phyloP scores from a whole-genome alignment of 2,888 invertebrate genomes.

The Hemithea aestivaria region DNA sequence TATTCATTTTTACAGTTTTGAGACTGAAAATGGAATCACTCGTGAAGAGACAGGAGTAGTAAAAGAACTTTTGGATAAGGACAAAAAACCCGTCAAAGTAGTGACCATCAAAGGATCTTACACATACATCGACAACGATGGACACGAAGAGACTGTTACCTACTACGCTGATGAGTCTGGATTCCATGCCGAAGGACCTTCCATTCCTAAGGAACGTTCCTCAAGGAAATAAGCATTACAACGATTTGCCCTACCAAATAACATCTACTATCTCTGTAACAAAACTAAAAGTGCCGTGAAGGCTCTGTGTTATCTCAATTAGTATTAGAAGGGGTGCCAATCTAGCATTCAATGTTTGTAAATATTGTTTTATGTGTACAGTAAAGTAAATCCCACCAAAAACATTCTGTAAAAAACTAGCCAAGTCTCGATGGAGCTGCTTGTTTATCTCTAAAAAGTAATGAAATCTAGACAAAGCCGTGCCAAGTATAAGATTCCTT shows the following conservation, averaged over 20 bases:
- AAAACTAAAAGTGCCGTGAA: too few species aligned
- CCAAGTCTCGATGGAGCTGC: too few species aligned
- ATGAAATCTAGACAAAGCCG: too few species aligned
- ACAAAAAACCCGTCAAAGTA: slow-evolving; percentile 77
- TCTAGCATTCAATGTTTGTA: too few species aligned
- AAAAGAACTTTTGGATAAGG: slow-evolving; percentile 60
- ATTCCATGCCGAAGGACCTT: slow-evolving; percentile 80
- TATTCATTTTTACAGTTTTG: slow-evolving; percentile 1
- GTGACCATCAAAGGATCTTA: slow-evolving; percentile 80
- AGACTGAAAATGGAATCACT: slow-evolving; percentile 4
- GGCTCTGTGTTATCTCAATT: too few species aligned
- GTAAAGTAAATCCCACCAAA: too few species aligned
- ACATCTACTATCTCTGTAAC: too few species aligned
- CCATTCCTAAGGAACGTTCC: slow-evolving; percentile 70
- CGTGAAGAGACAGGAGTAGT: not conserved
- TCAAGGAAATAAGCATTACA: slow-evolving; percentile 9
- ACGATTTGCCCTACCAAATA: not conserved
- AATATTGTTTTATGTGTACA: too few species aligned
- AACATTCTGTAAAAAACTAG: too few species aligned
- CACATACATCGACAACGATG: slow-evolving; percentile 77
- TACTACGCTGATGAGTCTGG: slow-evolving; percentile 83
- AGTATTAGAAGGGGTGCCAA: too few species aligned
- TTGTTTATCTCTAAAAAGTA: too few species aligned
- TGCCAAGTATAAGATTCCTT: too few species aligned
- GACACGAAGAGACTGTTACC: slow-evolving; percentile 69